phyloP scores from a whole-genome alignment of 2,888 invertebrate species.

The Microctonus aethiopoides region DNA sequence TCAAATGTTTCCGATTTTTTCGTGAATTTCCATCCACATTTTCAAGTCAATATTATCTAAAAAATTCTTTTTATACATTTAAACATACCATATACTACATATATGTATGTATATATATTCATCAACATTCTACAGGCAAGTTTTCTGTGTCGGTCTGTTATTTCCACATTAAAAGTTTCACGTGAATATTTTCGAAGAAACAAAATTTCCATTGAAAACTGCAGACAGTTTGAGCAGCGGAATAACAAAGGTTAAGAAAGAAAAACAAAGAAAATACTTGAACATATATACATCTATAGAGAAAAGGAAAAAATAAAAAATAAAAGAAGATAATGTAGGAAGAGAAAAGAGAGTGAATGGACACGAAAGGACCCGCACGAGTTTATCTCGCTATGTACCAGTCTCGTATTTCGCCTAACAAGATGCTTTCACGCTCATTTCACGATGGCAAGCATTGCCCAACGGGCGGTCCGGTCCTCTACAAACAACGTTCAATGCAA shows the following conservation, averaged over 20 bases:
- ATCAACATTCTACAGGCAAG: too few relatives aligned
- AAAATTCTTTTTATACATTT: too few relatives aligned
- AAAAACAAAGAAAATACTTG: conserved; percentile 10
- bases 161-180: not conserved
- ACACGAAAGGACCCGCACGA: not conserved
- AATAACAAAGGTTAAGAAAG: conserved; percentile 5
- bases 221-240: not conserved
- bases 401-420: conserved; percentile 46
- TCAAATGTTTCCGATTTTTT: too few relatives aligned
- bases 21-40: too few relatives aligned
- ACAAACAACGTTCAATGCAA: conserved; percentile 35
- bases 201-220: not conserved
- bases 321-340: not conserved
- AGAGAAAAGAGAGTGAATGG: conserved; percentile 1
- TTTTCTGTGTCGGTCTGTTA: too few relatives aligned
- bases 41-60: too few relatives aligned
- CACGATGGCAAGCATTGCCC: conserved; percentile 37
- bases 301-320: too few relatives aligned
- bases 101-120: too few relatives aligned
- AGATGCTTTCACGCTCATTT: conserved; percentile 47
- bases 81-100: too few relatives aligned
- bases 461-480: conserved; percentile 43
- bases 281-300: too few relatives aligned
- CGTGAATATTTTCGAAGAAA: not conserved
- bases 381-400: not conserved